Conservation (phyloP, 2,113 vertebrate species). For the Danio rerio region GRCz12tu NC_133184.1:27616001-27616500, state of each 20-base stretch:
- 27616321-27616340: conserved; percentile 28
- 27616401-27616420: background rate
- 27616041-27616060: conserved; percentile 89
- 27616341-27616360: no score
- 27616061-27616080: conserved; percentile 82
- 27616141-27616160: no score
- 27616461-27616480: no score
- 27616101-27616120: background rate
- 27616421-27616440: no score
- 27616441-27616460: no score
- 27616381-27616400: background rate
- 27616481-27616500: no score
- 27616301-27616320: conserved; percentile 83
- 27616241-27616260: conserved; percentile 68
- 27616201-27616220: conserved; percentile 3
- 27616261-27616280: conserved; percentile 71
- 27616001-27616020: conserved; percentile 83
- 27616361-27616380: background rate
- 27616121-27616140: background rate
- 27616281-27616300: conserved; percentile 93
- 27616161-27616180: no score
- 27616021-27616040: conserved; percentile 92
- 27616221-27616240: background rate
- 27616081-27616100: conserved; percentile 28
- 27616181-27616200: background rate